A percentile compares a stretch with the other conserved stretches of the same genome.
phyloP scores from a whole-genome alignment of 2,797 vertebrate genomes.

The Streptopelia turtur region DNA sequence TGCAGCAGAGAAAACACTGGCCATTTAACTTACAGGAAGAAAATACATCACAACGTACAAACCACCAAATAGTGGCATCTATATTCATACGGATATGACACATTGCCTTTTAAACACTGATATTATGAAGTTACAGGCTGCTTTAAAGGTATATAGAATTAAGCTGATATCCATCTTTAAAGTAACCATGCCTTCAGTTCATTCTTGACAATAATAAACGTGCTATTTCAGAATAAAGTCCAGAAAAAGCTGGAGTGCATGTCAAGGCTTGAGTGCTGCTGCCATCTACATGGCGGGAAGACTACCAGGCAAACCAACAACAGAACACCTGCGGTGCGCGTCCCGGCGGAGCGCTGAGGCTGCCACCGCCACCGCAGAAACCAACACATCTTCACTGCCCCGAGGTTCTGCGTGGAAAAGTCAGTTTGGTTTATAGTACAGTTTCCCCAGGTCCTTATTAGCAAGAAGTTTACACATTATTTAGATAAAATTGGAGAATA shows the following conservation, averaged over 20 bases:
- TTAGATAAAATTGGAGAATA: neutral
- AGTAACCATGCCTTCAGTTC: conserved; percentile 8
- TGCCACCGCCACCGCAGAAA: neutral
- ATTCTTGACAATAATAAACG: neutral
- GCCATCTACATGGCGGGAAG: conserved; percentile 79
- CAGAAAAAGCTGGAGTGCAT: conserved; percentile 18
- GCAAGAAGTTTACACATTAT: neutral
- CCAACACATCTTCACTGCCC: neutral
- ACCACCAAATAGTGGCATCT: neutral
- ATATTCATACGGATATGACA: neutral
- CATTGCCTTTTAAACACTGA: conserved; percentile 31
- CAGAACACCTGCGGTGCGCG: neutral
- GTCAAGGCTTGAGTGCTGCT: conserved; percentile 79
- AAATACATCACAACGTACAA: neutral
- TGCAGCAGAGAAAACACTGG: neutral
- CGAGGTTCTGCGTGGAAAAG: neutral
- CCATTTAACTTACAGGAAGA: conserved; percentile 9
- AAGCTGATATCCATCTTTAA: conserved; percentile 37
- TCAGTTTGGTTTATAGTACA: neutral
- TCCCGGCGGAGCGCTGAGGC: neutral
- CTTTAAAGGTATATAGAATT: neutral
- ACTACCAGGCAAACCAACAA: conserved; percentile 53
- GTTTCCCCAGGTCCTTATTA: neutral
- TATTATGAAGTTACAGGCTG: conserved; percentile 11
- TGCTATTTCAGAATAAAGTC: conserved; percentile 9